phyloP scores from a whole-genome alignment of 2,888 invertebrate species.

The Nasonovia ribisnigri region DNA sequence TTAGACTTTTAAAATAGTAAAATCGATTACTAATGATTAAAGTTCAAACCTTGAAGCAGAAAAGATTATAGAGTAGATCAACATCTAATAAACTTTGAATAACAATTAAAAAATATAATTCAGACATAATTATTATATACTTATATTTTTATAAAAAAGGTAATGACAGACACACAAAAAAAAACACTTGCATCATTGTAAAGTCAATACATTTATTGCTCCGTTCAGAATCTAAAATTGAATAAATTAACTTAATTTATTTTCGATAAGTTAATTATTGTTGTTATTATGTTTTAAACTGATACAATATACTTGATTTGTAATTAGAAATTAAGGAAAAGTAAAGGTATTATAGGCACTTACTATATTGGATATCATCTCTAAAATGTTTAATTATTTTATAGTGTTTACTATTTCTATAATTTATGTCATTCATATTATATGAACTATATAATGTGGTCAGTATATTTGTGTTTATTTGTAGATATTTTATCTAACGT shows the following conservation, averaged over 20 bases:
- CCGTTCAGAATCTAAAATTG: too few species aligned
- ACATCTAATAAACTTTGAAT: not conserved
- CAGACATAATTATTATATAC: too few species aligned
- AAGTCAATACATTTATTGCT: too few species aligned
- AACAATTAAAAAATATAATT: not conserved
- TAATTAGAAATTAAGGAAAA: not conserved
- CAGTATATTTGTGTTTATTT: not conserved
- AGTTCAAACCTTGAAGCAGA: not conserved
- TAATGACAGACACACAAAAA: too few species aligned
- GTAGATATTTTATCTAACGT: too few species aligned
- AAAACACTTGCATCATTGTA: too few species aligned
- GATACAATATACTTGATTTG: not conserved
- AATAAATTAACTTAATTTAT: not conserved
- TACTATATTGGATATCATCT: not conserved
- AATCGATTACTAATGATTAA: not conserved
- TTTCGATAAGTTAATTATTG: not conserved
- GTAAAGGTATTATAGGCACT: too few species aligned
- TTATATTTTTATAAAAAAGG: too few species aligned
- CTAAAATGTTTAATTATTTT: not conserved
- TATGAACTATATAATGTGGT: not conserved
- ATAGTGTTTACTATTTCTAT: not conserved
- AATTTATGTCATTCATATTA: not conserved
- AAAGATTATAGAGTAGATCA: not conserved
- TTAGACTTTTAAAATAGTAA: not conserved
- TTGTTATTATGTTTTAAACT: not conserved